A percentile compares a stretch with the other conserved stretches of the same genome.
phyloP scores from a whole-genome alignment of 2,888 invertebrate species.

The Merodon equestris region DNA sequence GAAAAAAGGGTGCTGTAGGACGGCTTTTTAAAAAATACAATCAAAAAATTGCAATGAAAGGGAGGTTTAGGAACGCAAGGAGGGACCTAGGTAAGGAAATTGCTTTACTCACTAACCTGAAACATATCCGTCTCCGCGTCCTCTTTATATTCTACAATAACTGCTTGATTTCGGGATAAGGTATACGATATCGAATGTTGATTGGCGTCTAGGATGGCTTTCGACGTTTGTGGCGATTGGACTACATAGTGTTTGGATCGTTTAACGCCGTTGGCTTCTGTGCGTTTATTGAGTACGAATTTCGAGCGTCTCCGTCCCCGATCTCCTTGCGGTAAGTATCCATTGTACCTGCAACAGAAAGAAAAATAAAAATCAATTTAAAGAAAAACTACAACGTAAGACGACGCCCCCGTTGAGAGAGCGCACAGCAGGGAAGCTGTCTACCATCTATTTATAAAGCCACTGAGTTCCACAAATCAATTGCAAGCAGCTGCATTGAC shows the following conservation, averaged over 20 bases:
- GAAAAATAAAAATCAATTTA: not conserved
- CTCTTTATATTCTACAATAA: constrained; percentile 98
- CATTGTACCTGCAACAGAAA: constrained; percentile 92
- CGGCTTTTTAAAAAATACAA: too few species aligned
- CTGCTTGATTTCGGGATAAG: constrained; percentile 95
- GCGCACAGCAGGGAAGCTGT: too few species aligned
- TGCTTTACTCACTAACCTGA: constrained; percentile 84
- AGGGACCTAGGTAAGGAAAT: too few species aligned
- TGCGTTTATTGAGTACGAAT: constrained; percentile 92
- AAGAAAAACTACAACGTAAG: not conserved
- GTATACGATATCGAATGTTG: constrained; percentile 99
- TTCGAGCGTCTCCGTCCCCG: constrained; percentile 96
- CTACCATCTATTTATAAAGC: too few species aligned
- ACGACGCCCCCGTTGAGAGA: too few species aligned
- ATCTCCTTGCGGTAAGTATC: constrained; percentile 94
- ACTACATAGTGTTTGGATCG: constrained; percentile 97
- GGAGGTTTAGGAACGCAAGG: too few species aligned
- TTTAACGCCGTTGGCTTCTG: constrained; percentile 94
- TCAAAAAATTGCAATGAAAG: too few species aligned
- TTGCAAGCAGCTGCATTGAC: too few species aligned
- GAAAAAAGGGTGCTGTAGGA: too few species aligned
- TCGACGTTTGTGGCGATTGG: constrained; percentile 95
- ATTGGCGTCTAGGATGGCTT: constrained; percentile 95
- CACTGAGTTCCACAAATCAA: too few species aligned
- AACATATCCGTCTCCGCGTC: constrained; percentile 99